A percentile compares a stretch with the other conserved stretches of the same genome.
These are phyloP conservation scores for Numida meleagris DNA, from an alignment of 2,113 vertebrate genomes.

Conservation along the genomic window DNA sequence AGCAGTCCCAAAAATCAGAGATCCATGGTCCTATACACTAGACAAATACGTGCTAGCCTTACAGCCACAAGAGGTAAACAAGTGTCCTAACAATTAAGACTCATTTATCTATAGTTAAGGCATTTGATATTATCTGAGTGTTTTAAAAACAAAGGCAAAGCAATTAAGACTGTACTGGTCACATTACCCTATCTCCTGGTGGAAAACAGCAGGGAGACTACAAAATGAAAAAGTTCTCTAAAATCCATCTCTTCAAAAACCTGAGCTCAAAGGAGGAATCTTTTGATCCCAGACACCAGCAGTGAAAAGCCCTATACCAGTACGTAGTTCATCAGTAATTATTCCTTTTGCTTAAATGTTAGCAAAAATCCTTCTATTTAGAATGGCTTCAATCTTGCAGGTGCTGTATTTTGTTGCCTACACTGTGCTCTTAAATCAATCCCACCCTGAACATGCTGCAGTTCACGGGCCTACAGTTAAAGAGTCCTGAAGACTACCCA, in stretches of 20 bases:
- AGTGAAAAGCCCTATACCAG: background rate
- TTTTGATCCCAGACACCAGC: background rate
- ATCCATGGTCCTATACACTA: accelerated
- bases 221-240: background rate
- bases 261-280: background rate
- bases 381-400: background rate
- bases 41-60: background rate
- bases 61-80: background rate
- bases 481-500: background rate
- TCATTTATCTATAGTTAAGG: background rate
- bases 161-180: background rate
- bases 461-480: background rate
- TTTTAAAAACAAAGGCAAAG: background rate
- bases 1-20: background rate
- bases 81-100: background rate
- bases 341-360: background rate
- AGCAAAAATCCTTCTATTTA: background rate
- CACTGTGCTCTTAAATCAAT: background rate
- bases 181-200: background rate
- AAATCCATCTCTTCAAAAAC: background rate
- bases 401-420: background rate
- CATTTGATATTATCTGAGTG: background rate
- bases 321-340: background rate
- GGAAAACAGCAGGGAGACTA: background rate
- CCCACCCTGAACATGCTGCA: accelerated